Conservation (phyloP, 2,113 vertebrate species). For the Urocolius indicus region DNA sequence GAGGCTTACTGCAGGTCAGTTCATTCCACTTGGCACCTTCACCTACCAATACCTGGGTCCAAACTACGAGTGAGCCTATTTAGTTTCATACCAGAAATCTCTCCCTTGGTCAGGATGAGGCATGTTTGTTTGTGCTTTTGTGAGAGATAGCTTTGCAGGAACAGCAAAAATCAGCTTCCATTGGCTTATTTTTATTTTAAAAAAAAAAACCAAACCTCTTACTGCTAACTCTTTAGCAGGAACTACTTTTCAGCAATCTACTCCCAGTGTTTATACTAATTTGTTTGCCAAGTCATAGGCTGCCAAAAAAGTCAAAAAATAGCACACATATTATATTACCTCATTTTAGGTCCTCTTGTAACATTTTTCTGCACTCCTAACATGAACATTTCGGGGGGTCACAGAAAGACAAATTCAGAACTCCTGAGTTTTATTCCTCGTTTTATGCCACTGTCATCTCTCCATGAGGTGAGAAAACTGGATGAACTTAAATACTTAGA, state of each 20-base stretch:
- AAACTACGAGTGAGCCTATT: background rate
- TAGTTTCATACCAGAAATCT: background rate
- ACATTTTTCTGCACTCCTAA: background rate
- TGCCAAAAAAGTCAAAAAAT: conserved; percentile 30
- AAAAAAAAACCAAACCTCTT: background rate
- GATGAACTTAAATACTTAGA: background rate
- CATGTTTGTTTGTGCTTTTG: background rate
- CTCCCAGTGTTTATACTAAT: background rate
- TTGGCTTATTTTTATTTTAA: background rate
- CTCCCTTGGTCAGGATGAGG: background rate
- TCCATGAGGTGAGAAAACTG: background rate
- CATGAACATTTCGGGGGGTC: background rate
- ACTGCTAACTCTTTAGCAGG: background rate
- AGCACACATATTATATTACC: background rate
- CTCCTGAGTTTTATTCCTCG: background rate
- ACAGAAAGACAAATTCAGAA: background rate
- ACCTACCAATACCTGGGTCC: background rate
- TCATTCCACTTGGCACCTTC: background rate
- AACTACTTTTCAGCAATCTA: conserved; percentile 22
- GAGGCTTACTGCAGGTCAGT: background rate
- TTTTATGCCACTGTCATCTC: background rate
- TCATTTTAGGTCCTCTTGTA: background rate
- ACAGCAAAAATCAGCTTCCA: background rate
- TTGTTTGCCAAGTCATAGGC: background rate
- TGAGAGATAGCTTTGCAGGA: background rate